Evolutionary conservation across 1,140 invertebrate genomes (phyloP).

Genomic region (Spodoptera litura): DNA sequence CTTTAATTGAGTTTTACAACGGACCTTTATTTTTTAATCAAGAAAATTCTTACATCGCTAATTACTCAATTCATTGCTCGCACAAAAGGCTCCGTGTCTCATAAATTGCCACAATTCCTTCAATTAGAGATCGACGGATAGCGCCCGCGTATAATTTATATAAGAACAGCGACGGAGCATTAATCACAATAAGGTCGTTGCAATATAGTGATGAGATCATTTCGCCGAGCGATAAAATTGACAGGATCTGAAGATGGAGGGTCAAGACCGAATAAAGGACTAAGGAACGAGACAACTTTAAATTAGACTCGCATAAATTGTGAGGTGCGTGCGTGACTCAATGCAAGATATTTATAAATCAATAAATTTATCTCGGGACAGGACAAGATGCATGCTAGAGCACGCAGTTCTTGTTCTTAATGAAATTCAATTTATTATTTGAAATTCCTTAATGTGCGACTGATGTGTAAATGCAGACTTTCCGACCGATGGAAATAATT

Average conservation of each 20-base stretch:
- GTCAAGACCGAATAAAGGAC: conserved; percentile 33
- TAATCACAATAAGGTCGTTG: conserved; percentile 68
- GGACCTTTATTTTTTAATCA: conserved; percentile 63
- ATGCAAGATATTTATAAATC: conserved; percentile 31
- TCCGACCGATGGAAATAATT: conserved; percentile 26
- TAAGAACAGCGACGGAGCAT: conserved; percentile 68
- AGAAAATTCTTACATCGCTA: conserved; percentile 58
- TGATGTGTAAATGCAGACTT: no score
- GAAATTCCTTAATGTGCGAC: neutral
- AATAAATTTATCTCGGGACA: conserved; percentile 35
- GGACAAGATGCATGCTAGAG: neutral
- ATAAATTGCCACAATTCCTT: conserved; percentile 75
- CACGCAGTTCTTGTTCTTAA: neutral
- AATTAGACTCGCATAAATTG: conserved; percentile 29
- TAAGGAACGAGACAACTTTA: conserved; percentile 30
- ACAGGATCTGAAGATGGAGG: conserved; percentile 41
- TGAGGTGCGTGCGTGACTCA: conserved; percentile 39
- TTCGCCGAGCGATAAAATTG: conserved; percentile 49
- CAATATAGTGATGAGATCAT: conserved; percentile 67
- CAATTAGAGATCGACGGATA: conserved; percentile 77
- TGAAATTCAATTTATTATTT: neutral
- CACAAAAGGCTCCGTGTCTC: conserved; percentile 52
- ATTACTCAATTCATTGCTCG: conserved; percentile 71
- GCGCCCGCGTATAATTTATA: conserved; percentile 71
- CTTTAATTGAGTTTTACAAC: conserved; percentile 45